Base-by-base conservation (phyloP, 2,888 invertebrate genomes). In the Coleophora deauratella region DNA sequence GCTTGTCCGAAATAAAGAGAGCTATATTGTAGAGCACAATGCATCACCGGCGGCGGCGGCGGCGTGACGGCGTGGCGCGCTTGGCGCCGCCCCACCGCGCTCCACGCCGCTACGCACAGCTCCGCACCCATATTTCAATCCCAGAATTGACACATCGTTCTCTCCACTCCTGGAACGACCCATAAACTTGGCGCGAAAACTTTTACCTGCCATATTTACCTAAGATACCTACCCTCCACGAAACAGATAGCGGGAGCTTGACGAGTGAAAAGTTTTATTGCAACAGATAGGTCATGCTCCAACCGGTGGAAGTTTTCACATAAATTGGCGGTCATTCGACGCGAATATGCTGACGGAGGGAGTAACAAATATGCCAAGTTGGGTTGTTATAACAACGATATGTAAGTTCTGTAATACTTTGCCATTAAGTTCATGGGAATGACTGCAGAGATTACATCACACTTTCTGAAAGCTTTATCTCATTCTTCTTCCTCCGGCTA, bases 21-120 rank as follows among this genome's bases (percentile, higher is more conserved):
- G 55, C 53, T 58, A 41, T 36, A 40, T 42, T 38, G 12, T 42
- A 40, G 40, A 55, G 49, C 59, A 61, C 63, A 58, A 66, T 66
- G 87, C 67, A 66, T 64, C 67, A 67, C 63, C 87, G 86, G 81
- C 87, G 89, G 90, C 89, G 90, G 89, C 89, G 88, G 88, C 88
- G 80, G 54, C 56, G 51, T 47, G 13, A 21, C 35, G n/a, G 32
- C 40, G 31, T 51, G 52, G 55, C 56, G 49, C 57, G 54, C 52
- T 49, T 46, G 45, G 33, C 14, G 33, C 33, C 33, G 3, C 7
- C 14, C 12, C 12, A 12, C 59, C 62, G 62, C 65, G 62, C 59
- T 62, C 52, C 21, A 21, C 21, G 3, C 3, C 3, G 21, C 21
- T 21, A 6, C 21, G 21, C 21, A 21, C 6, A 54, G 61, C 67